Base-by-base conservation (phyloP, 2,797 vertebrate genomes). In the Phaenicophaeus curvirostris region DNA sequence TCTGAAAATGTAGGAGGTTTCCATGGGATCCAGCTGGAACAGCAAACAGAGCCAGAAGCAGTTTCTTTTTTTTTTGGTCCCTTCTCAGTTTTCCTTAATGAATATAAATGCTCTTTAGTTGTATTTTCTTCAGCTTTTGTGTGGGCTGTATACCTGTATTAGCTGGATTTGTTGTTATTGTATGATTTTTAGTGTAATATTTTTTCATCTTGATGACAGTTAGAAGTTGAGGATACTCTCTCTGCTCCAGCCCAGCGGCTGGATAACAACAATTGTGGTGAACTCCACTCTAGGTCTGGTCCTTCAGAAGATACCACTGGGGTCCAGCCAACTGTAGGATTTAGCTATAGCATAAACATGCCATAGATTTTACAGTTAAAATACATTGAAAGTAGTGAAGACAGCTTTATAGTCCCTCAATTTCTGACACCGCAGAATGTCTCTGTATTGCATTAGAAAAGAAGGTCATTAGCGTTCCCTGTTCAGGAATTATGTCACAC, bases 401-500 rank as follows among this genome's bases (percentile, higher is more conserved):
- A 90, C 58, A 46, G 51, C 74, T 91, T 92, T 85, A 46, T 91
- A 93, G 77, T 62, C 35, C 35, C 48, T 78, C 37, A 28, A 42
- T 51, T 85, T 92, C 86, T 82, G 91, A 87, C 71, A 23, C 48
- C 59, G 87, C 82, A 85, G 76, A 93, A 83, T 53, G 15, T 85
- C 53, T 69, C 76, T 63, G 79, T 54, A 8, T 54, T 17, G 15
- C n/a, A 39, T 44, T 41, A 77, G 88, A 55, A 51, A 15, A 91
- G 41, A 81, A 85, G 55, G 75, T 87, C 54, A 12, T 62, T 51
- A 15, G 42, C 1, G 5, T 50, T 68, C 53, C 72, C 75, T 30
- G 42, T 35, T 68, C 74, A 67, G 89, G 73, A 78, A 61, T 96
- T 97, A 97, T 87, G 97, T 97, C 84, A 97, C 96, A 44, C 97